Base-by-base conservation (phyloP, 2,888 invertebrate genomes). In the Saturnia japonica region DNA sequence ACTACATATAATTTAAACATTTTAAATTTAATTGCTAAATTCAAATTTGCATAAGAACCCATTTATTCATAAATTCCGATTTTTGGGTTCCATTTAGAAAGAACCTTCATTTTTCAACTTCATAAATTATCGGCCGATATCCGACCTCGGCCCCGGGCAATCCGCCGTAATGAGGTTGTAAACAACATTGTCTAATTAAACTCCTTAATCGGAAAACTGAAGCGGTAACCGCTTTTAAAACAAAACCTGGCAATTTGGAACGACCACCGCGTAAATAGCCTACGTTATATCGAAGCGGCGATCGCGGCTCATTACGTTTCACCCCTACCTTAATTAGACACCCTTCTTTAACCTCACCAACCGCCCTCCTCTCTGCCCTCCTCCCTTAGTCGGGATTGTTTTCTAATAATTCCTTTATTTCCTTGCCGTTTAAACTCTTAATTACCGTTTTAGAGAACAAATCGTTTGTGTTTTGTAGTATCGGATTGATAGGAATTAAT, bases 141-240 rank as follows among this genome's bases (percentile, higher is more conserved):
- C 89, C 83, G 86, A 83, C 88, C 88, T 88, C 86, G 87, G 90
- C 88, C 85, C 85, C 87, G 85, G 80, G 82, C 82, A 79, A 85
- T 88, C 87, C 86, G 86, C 88, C 86, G 86, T 93, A 94, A 94
- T 92, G 93, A 93, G 93, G 91, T 92, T 93, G 93, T 94, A 94
- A 94, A 94, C 93, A 94, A 94, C 91, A 85, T 86, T 88, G 91
- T 91, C 91, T 93, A 93, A 94, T 94, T 94, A 93, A 93, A 93
- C 93, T 93, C 92, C 91, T 93, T 93, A 93, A 94, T 93, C 93
- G 93, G 91, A 88, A 92, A 93, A 93, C 92, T 94, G 93, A 93
- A 93, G 92, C 92, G 91, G 90, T 90, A 89, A 91, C 91, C 91
- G 92, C 91, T 92, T 93, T 93, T 91, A 93, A 93, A 93, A 93